Evolutionary conservation across 2,888 invertebrate species (phyloP), one percentile per base, ranked within the genome.

Genomic region (Cybosia mesomella): DNA sequence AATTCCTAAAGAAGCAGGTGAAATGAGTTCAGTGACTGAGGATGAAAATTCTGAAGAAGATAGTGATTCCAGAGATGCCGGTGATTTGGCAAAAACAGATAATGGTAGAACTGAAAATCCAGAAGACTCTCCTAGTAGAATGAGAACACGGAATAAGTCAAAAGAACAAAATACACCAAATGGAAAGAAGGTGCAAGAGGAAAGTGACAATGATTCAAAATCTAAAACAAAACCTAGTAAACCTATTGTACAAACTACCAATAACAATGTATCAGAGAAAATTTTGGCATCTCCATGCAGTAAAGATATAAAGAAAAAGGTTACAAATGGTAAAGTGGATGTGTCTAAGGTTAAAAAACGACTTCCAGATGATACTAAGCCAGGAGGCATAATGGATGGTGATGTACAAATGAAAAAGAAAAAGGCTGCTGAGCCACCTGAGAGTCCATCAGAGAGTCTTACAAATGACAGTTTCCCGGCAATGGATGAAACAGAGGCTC

Each of bases 11-110:
- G 97, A 97, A 89, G 94, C 92, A 36, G 96, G 96, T 73, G 97
- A 97, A 89, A 97, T 97, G 86, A 97, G 97, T 91, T 97, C 98
- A 71, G 97, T 97, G 72, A 97, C 97, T 66, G 98, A 98, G 90
- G 98, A 98, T 95, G 98, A 98, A 90, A 98, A 98, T 93, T 98
- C 98, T 77, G 98, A 98, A 89, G 98, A 98, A 90, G 99, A 99
- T 91, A 98, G 98, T 91, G 98, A 98, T 93, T 98, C 98, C 70
- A 96, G 98, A 87, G 98, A 98, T 86, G 97, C 98, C 81, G 97
- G 91, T 73, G 95, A 95, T 75, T 97, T 89, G 97, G 98, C 93
- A 97, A 98, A 95, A 97, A 98, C 93, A 96, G 98, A 93, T 96
- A 98, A 93, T 97, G 81, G 86, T 53, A 98, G 87, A 97, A 97